Evolutionary conservation across 1,140 invertebrate species (phyloP).

Genomic region (Drosophila ohnishii): DNA sequence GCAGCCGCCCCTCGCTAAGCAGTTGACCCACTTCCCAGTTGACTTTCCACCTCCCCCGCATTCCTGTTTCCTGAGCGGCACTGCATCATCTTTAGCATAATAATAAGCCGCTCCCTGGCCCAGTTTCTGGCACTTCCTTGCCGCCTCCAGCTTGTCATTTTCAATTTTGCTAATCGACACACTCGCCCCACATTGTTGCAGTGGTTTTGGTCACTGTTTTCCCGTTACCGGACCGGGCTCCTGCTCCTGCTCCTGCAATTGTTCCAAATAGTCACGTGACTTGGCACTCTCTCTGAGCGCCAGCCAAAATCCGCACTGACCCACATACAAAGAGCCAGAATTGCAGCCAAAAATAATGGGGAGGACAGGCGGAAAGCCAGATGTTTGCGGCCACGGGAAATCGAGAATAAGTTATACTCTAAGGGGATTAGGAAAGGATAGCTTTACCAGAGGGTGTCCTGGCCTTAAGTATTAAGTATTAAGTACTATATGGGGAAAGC

Average conservation of each 20-base stretch:
- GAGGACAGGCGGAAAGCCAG: slow-evolving; percentile 20
- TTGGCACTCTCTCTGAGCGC: slow-evolving; percentile 42
- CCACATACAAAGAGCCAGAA: slow-evolving; percentile 61
- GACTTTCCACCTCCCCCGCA: background rate
- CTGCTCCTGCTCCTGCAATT: slow-evolving; percentile 56
- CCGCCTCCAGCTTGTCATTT: slow-evolving; percentile 64
- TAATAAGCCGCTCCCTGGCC: slow-evolving; percentile 54
- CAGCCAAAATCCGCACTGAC: slow-evolving; percentile 65
- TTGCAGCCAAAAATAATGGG: slow-evolving; percentile 53
- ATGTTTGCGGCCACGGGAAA: slow-evolving; percentile 17
- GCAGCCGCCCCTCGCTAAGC: slow-evolving; percentile 31
- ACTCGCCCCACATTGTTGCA: slow-evolving; percentile 55
- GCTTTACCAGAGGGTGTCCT: background rate
- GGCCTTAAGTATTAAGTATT: no score
- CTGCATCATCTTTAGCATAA: slow-evolving; percentile 53
- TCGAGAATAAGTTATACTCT: slow-evolving; percentile 15
- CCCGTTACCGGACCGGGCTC: slow-evolving; percentile 1
- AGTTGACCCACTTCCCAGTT: slow-evolving; percentile 52
- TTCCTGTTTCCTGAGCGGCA: background rate
- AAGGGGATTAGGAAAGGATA: background rate
- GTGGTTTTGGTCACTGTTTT: slow-evolving; percentile 18
- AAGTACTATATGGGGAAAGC: background rate
- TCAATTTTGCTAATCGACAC: slow-evolving; percentile 77
- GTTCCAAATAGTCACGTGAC: slow-evolving; percentile 70
- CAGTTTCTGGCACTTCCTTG: slow-evolving; percentile 33